phyloP scores from a whole-genome alignment of 2,888 invertebrate species.

The Apodemia mormo region DNA sequence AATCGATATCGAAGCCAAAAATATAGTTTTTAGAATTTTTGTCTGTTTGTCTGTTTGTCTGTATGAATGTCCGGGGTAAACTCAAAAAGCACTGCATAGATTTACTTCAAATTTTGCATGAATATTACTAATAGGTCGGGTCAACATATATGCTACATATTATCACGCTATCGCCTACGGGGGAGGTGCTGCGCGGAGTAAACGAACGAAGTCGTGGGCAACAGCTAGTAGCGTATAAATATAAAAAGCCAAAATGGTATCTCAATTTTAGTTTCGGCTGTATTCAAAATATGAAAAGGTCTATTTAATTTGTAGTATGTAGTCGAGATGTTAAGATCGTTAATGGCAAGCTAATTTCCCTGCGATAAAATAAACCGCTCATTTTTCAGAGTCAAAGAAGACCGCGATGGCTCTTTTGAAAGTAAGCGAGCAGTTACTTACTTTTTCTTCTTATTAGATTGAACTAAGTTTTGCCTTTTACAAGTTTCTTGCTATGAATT shows the following conservation, averaged over 20 bases:
- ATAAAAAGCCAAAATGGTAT: background rate
- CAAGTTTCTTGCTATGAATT: slow-evolving; percentile 6
- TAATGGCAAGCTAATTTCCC: slow-evolving; percentile 37
- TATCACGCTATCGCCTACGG: too few relatives aligned
- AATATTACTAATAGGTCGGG: too few relatives aligned
- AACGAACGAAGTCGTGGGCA: too few relatives aligned
- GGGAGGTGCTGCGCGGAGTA: too few relatives aligned
- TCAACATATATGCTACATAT: too few relatives aligned
- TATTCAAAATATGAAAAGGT: slow-evolving; percentile 30
- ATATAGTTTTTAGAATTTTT: too few relatives aligned
- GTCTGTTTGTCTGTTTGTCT: too few relatives aligned
- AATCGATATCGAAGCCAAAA: too few relatives aligned
- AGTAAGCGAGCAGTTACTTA: slow-evolving; percentile 5
- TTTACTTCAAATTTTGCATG: too few relatives aligned
- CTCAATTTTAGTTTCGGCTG: background rate
- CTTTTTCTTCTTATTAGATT: slow-evolving; percentile 15
- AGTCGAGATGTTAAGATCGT: slow-evolving; percentile 37
- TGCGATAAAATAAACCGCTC: slow-evolving; percentile 37
- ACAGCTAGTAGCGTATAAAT: too few relatives aligned
- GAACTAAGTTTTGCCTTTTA: slow-evolving; percentile 12
- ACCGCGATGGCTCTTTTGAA: slow-evolving; percentile 28
- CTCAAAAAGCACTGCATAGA: too few relatives aligned
- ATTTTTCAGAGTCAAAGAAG: slow-evolving; percentile 36
- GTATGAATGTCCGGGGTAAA: too few relatives aligned
- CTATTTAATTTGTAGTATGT: slow-evolving; percentile 38